phyloP scores from a whole-genome alignment of 2,797 vertebrate genomes.

The Phrynocephalus guinanensis region DNA sequence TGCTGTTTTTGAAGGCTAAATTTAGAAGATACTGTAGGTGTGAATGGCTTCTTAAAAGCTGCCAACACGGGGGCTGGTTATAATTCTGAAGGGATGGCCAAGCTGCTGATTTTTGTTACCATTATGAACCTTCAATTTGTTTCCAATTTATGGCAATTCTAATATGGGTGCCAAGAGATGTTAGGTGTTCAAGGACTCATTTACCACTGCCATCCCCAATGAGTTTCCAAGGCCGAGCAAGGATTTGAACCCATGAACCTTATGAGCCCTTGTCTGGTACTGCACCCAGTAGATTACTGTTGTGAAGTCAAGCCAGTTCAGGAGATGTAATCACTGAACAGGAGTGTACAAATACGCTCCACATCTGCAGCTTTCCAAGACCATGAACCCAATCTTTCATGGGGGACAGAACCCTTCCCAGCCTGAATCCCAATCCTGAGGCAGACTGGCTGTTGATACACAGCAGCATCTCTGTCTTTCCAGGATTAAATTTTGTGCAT shows the following conservation, averaged over 20 bases:
- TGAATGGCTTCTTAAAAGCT: neutral
- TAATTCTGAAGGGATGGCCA: neutral
- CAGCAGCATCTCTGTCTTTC: neutral
- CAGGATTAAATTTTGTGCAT: neutral
- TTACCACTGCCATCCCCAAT: too few species aligned
- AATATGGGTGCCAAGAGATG: too few species aligned
- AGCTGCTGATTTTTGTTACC: neutral
- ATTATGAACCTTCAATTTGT: too few species aligned
- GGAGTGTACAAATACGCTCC: neutral
- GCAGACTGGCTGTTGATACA: neutral
- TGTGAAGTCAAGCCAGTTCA: neutral
- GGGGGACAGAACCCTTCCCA: neutral
- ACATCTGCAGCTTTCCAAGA: neutral
- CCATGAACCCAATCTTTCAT: neutral
- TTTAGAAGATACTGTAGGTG: neutral
- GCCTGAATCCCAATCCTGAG: neutral
- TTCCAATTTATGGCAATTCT: too few species aligned
- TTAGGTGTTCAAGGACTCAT: too few species aligned
- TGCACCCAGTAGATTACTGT: too few species aligned
- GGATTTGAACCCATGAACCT: too few species aligned
- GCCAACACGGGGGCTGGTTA: neutral
- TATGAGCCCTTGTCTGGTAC: too few species aligned
- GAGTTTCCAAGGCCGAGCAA: too few species aligned
- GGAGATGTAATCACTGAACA: neutral
- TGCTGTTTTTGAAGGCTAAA: neutral